Evolutionary conservation across 2,888 invertebrate genomes (phyloP).

Genomic region (Drepanosiphum platanoidis): DNA sequence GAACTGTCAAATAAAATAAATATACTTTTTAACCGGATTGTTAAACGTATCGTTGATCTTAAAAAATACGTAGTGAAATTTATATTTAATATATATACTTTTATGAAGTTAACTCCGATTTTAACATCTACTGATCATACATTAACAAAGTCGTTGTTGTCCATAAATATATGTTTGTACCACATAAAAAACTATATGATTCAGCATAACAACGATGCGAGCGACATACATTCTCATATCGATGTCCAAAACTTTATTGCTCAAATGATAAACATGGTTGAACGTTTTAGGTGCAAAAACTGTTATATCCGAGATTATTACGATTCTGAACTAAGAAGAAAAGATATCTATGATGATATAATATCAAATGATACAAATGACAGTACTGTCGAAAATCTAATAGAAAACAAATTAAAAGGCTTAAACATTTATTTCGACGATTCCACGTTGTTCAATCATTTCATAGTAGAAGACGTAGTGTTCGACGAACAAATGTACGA

Average conservation of each 20-base stretch:
- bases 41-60: background rate
- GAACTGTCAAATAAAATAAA: background rate
- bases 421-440: no score
- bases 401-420: no score
- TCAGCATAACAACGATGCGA: background rate
- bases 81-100: background rate
- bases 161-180: background rate
- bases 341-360: background rate
- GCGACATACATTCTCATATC: background rate
- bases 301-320: background rate
- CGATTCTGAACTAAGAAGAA: background rate
- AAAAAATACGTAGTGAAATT: background rate
- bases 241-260: background rate
- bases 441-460: background rate
- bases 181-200: background rate
- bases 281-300: background rate
- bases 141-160: background rate
- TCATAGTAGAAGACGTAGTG: background rate
- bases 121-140: background rate
- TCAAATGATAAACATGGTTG: slow-evolving; percentile 1
- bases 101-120: background rate
- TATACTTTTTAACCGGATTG: background rate
- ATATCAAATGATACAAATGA: background rate
- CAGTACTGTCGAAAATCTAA: background rate
- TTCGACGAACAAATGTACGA: background rate